phyloP scores from a whole-genome alignment of 2,888 invertebrate species.

The Yponomeuta evonymella region DNA sequence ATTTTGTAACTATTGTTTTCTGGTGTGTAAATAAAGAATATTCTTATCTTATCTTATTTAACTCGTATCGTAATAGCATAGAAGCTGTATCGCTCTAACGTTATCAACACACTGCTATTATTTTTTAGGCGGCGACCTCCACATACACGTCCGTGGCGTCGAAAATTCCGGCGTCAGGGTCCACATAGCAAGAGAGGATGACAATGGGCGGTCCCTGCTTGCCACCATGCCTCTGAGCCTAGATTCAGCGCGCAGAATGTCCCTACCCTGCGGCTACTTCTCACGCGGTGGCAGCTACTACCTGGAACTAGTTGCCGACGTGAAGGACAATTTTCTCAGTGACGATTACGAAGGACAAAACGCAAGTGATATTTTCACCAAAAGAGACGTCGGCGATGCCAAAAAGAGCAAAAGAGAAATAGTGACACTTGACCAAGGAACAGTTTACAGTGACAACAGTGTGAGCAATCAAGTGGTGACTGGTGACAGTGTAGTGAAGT shows the following conservation, averaged over 20 bases:
- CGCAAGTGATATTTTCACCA: constrained; percentile 19
- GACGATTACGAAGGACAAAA: constrained; percentile 42
- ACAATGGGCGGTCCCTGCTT: constrained; percentile 54
- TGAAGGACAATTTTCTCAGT: constrained; percentile 41
- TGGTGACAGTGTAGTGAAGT: constrained; percentile 59
- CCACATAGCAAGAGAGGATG: constrained; percentile 68
- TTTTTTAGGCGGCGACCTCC: constrained; percentile 79
- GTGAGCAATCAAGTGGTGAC: constrained; percentile 42
- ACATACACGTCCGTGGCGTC: constrained; percentile 79
- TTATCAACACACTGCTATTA: not conserved
- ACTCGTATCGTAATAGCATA: no score
- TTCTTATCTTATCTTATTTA: no score
- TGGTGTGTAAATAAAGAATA: no score
- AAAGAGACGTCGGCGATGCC: constrained; percentile 20
- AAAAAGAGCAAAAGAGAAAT: constrained; percentile 29
- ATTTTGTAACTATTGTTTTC: no score
- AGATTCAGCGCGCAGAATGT: constrained; percentile 68
- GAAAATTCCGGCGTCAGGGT: constrained; percentile 52
- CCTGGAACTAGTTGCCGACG: constrained; percentile 55
- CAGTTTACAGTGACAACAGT: constrained; percentile 29
- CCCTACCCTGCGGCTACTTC: constrained; percentile 83
- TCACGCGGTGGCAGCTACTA: constrained; percentile 81
- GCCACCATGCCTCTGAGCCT: constrained; percentile 69
- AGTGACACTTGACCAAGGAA: constrained; percentile 5
- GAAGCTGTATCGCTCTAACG: no score